Percentiles rank a stretch among this genome's conserved stretches.
phyloP scores from a whole-genome alignment of 2,113 vertebrate genomes.

The Zingel zingel region DNA sequence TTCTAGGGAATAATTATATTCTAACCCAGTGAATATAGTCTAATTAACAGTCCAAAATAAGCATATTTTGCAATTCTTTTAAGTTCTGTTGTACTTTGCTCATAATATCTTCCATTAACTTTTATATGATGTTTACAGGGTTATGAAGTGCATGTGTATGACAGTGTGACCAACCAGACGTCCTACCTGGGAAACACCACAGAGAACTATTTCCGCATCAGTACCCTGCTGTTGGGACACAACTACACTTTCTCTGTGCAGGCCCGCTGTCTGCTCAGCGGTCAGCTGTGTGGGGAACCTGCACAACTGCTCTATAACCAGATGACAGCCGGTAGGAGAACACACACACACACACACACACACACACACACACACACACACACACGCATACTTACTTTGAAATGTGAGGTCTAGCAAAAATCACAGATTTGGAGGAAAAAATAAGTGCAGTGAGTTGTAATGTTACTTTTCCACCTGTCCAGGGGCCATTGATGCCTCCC shows the following conservation, averaged over 20 bases:
- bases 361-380: too few species aligned
- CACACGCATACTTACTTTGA: not conserved
- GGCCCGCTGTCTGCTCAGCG: slow-evolving; percentile 89
- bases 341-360: not conserved
- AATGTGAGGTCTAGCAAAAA: not conserved
- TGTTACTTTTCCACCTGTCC: not conserved
- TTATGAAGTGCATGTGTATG: slow-evolving; percentile 93
- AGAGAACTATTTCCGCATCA: slow-evolving; percentile 93
- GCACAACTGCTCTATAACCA: slow-evolving; percentile 91
- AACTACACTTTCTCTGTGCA: slow-evolving; percentile 96
- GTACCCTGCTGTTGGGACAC: slow-evolving; percentile 90
- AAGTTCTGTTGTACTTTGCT: not conserved
- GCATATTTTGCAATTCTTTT: not conserved
- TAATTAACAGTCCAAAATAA: not conserved
- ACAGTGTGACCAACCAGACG: slow-evolving; percentile 89
- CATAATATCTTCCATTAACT: too few species aligned
- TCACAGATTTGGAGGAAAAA: not conserved
- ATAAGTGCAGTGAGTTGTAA: too few species aligned
- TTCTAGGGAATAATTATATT: not conserved
- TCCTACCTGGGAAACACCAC: slow-evolving; percentile 94
- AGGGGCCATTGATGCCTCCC: slow-evolving; percentile 73
- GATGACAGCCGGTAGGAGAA: slow-evolving; percentile 81
- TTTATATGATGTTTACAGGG: slow-evolving; percentile 80
- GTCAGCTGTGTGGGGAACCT: slow-evolving; percentile 94
- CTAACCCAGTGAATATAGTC: not conserved